phyloP scores from a whole-genome alignment of 2,888 invertebrate genomes.

The Drosophila picticornis region DNA sequence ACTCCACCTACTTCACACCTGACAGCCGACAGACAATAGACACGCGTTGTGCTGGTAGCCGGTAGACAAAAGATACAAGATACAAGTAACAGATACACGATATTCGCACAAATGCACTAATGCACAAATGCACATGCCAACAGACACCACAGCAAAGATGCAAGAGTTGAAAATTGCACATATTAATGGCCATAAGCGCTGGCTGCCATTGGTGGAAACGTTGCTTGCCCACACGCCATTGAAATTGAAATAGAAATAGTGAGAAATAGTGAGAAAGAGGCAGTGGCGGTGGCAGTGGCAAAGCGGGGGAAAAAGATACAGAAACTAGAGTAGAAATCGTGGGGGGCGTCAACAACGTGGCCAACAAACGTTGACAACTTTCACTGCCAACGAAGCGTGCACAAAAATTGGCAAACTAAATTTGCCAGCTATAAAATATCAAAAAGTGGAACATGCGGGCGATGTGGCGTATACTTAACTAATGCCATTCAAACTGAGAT shows the following conservation, averaged over 20 bases:
- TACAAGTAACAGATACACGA: slow-evolving; percentile 37
- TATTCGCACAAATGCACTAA: slow-evolving; percentile 16
- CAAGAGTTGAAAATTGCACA: slow-evolving; percentile 25
- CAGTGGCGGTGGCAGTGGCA: background rate
- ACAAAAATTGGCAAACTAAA: slow-evolving; percentile 41
- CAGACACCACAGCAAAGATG: slow-evolving; percentile 8
- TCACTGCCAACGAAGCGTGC: slow-evolving; percentile 70
- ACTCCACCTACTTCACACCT: slow-evolving; percentile 77
- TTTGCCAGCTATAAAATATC: slow-evolving; percentile 11
- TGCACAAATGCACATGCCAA: slow-evolving; percentile 18
- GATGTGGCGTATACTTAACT: slow-evolving; percentile 5
- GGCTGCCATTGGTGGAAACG: slow-evolving; percentile 59
- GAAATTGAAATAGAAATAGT: slow-evolving; percentile 51
- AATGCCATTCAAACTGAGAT: slow-evolving; percentile 6
- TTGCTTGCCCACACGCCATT: slow-evolving; percentile 48
- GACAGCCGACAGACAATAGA: slow-evolving; percentile 55
- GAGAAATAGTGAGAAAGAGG: slow-evolving; percentile 6
- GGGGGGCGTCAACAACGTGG: slow-evolving; percentile 27
- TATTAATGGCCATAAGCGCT: slow-evolving; percentile 57
- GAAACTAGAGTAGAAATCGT: slow-evolving; percentile 50
- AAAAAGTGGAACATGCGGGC: slow-evolving; percentile 9
- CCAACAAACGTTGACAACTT: slow-evolving; percentile 62
- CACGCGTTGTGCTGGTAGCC: slow-evolving; percentile 37
- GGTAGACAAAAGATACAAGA: slow-evolving; percentile 14
- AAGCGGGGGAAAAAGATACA: background rate